phyloP scores from a whole-genome alignment of 2,113 vertebrate species.

The Oceanites oceanicus region DNA sequence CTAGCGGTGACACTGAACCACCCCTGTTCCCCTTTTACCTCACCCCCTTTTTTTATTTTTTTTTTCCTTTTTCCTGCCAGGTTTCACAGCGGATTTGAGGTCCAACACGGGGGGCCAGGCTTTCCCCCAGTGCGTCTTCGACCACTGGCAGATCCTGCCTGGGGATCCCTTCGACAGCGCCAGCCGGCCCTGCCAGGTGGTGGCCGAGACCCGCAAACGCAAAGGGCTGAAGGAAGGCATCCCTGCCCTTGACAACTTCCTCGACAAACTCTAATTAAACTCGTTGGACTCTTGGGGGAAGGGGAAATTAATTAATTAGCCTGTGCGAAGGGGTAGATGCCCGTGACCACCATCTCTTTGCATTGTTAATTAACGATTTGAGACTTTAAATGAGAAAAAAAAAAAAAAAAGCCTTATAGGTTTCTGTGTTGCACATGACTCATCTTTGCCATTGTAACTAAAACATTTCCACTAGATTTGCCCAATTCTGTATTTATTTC shows the following conservation, averaged over 20 bases:
- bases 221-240: conserved; percentile 95
- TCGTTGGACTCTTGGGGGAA: neutral
- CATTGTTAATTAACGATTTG: conserved; percentile 26
- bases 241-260: conserved; percentile 91
- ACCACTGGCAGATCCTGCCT: conserved; percentile 93
- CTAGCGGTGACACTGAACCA: rapidly evolving
- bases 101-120: conserved; percentile 94
- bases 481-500: conserved; percentile 72
- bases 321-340: neutral
- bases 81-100: conserved; percentile 91
- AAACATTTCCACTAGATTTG: conserved; percentile 48
- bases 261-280: conserved; percentile 81
- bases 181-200: conserved; percentile 80
- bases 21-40: rapidly evolving
- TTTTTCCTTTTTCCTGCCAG: conserved; percentile 13
- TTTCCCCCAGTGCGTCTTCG: conserved; percentile 95
- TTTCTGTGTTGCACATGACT: conserved; percentile 51
- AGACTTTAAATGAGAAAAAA: conserved; percentile 24
- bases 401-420: conserved; percentile 23
- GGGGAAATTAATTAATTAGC: conserved; percentile 1
- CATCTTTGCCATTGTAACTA: conserved; percentile 60
- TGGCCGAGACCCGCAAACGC: conserved; percentile 87
- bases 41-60: too few relatives aligned
- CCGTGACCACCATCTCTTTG: neutral
- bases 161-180: conserved; percentile 84